Conservation (phyloP, 2,797 vertebrate genomes). For the Hydrophis major region DNA sequence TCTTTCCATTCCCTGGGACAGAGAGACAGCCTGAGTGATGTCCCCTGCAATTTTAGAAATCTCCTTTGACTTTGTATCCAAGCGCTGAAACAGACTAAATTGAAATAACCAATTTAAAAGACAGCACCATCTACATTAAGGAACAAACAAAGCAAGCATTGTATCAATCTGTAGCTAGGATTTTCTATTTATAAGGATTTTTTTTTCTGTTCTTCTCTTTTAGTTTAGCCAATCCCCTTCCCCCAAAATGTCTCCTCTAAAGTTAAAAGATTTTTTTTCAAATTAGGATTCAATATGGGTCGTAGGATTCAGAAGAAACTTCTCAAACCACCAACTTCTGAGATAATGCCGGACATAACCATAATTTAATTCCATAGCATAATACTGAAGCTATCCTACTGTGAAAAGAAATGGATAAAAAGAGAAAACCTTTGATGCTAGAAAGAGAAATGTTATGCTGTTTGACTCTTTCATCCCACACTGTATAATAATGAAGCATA, state of each 20-base stretch:
- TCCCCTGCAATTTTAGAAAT: conserved; percentile 97
- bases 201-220: not conserved
- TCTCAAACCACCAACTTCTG: not conserved
- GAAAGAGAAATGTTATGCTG: not conserved
- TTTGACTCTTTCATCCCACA: not conserved
- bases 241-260: not conserved
- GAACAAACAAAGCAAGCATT: not conserved
- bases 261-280: not conserved
- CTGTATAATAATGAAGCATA: not conserved
- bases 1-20: conserved; percentile 94
- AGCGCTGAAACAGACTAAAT: conserved; percentile 89
- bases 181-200: not conserved
- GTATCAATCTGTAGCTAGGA: too few relatives aligned
- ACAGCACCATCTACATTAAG: not conserved
- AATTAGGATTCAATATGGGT: not conserved
- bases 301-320: not conserved
- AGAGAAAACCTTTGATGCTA: not conserved
- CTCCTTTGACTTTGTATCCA: conserved; percentile 93
- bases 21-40: conserved; percentile 95
- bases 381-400: not conserved
- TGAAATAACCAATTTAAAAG: conserved; percentile 12
- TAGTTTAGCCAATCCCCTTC: not conserved
- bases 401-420: not conserved
- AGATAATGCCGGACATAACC: not conserved
- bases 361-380: not conserved